Conservation (phyloP, 2,888 invertebrate genomes). For the Thelaira solivaga region DNA sequence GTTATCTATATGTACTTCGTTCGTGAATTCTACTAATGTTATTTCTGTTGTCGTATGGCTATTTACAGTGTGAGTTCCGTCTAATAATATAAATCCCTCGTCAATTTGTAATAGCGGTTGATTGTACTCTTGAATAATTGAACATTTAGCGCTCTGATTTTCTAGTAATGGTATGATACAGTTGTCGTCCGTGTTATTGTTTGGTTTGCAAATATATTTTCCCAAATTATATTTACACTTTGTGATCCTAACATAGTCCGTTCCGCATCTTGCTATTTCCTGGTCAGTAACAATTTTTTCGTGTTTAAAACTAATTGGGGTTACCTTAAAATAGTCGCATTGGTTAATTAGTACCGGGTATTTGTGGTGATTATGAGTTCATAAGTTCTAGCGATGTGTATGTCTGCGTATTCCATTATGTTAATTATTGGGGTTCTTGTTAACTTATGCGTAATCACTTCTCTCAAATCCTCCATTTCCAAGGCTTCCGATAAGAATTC, state of each 20-base stretch:
- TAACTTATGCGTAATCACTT: background rate
- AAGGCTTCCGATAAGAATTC: constrained; percentile 6
- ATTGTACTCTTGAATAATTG: constrained; percentile 8
- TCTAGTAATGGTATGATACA: constrained; percentile 3
- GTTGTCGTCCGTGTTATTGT: constrained; percentile 13
- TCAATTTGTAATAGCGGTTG: constrained; percentile 6
- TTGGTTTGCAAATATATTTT: constrained; percentile 11
- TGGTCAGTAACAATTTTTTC: constrained; percentile 1
- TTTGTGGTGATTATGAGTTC: constrained; percentile 4
- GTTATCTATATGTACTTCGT: background rate
- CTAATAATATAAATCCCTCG: constrained; percentile 10
- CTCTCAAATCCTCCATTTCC: background rate
- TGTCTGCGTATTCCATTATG: background rate
- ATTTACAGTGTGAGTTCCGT: constrained; percentile 5
- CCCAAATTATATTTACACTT: constrained; percentile 1
- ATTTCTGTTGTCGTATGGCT: constrained; percentile 7
- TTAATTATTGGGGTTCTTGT: constrained; percentile 9
- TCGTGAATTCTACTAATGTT: background rate
- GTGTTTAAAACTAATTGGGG: constrained; percentile 8
- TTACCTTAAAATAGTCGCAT: constrained; percentile 9
- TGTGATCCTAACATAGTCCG: background rate
- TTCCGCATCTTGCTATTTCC: background rate
- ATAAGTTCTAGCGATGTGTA: background rate
- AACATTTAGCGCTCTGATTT: background rate
- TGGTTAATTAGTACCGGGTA: background rate